These are phyloP conservation scores for Speoplatyrhinus poulsoni DNA, from an alignment of 2,113 vertebrate genomes.

Conservation along the genomic window DNA sequence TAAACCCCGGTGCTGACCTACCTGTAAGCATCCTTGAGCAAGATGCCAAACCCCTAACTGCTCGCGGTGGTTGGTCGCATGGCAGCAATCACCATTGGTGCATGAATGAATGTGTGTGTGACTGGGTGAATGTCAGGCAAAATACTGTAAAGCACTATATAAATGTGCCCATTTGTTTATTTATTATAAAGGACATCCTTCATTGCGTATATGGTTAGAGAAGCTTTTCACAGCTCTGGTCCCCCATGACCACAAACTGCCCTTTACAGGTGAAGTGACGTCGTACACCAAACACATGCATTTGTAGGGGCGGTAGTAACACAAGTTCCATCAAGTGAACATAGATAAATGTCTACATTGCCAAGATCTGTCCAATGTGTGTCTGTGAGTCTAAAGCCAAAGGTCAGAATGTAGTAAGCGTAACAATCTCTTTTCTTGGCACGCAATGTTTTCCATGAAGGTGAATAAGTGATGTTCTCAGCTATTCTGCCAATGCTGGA, in stretches of 20 bases:
- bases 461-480: constrained; percentile 9
- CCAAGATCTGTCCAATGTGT: constrained; percentile 34
- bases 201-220: background rate
- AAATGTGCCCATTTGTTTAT: no score
- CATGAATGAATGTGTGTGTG: no score
- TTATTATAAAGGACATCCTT: constrained; percentile 4
- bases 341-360: constrained; percentile 20
- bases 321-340: constrained; percentile 26
- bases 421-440: constrained; percentile 15
- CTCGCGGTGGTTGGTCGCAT: no score
- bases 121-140: no score
- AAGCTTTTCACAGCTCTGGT: constrained; percentile 21
- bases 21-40: no score
- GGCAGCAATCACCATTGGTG: no score
- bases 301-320: constrained; percentile 35
- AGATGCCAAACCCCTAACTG: no score
- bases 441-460: constrained; percentile 3
- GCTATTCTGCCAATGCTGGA: background rate
- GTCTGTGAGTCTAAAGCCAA: constrained; percentile 3
- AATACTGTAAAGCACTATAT: no score
- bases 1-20: no score
- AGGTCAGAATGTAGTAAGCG: constrained; percentile 6
- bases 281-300: constrained; percentile 32
- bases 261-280: constrained; percentile 25
- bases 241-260: constrained; percentile 43